Evolutionary conservation across 2,797 vertebrate genomes (phyloP).

Genomic region (Rhabdophis nuchalis): DNA sequence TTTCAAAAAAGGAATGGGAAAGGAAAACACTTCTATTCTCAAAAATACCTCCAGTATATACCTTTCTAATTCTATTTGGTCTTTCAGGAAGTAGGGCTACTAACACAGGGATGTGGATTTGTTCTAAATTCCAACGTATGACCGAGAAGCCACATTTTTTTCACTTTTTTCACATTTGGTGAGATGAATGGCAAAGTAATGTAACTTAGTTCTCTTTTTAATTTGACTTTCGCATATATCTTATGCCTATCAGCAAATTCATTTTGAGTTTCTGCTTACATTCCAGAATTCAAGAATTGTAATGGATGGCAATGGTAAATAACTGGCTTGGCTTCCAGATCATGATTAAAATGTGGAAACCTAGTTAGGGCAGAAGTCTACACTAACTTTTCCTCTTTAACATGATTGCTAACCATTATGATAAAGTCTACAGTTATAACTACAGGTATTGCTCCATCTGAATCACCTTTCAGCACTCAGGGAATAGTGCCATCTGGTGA

Average conservation of each 20-base stretch:
- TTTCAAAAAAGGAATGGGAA: background rate
- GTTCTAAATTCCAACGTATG: background rate
- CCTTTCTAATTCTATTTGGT: background rate
- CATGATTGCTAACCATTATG: background rate
- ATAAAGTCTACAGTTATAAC: background rate
- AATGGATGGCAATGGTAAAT: background rate
- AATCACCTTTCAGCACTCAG: background rate
- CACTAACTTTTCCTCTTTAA: background rate
- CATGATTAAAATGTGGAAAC: background rate
- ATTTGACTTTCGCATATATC: background rate
- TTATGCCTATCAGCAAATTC: background rate
- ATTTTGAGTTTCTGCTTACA: background rate
- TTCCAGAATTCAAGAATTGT: background rate
- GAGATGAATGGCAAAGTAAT: background rate
- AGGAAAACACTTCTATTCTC: background rate
- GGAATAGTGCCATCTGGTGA: constrained; percentile 60
- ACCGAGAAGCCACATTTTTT: background rate
- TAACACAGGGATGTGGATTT: background rate
- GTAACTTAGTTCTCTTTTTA: background rate
- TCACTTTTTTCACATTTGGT: no score
- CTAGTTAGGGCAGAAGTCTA: background rate
- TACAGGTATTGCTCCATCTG: background rate
- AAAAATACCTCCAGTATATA: background rate
- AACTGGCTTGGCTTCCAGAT: background rate
- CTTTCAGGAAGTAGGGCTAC: background rate